Evolutionary conservation across 2,797 vertebrate species (phyloP).

Genomic region (Gadopsis bispinosus): DNA sequence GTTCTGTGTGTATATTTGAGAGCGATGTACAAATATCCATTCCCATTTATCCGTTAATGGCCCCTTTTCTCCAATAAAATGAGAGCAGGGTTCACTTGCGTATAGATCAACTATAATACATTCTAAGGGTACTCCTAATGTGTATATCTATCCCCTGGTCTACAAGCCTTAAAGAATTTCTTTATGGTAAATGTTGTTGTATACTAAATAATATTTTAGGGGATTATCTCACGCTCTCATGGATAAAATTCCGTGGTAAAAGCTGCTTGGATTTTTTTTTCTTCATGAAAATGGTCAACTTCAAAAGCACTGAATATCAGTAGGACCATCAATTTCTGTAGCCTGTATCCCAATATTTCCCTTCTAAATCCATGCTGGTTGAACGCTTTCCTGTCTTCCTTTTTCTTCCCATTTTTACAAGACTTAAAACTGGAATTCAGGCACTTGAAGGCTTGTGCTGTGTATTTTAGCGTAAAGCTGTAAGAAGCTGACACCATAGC

Average conservation of each 20-base stretch:
- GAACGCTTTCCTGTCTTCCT: neutral
- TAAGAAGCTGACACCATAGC: conserved; percentile 56
- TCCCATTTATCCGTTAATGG: conserved; percentile 26
- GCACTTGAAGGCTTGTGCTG: conserved; percentile 43
- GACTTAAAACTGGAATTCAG: conserved; percentile 48
- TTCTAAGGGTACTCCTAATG: neutral
- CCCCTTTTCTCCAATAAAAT: conserved; percentile 14
- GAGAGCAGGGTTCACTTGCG: conserved; percentile 4
- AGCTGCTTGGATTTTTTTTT: neutral
- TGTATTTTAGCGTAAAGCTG: conserved; percentile 61
- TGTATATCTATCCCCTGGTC: neutral
- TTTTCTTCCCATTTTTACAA: conserved; percentile 13
- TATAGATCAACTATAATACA: neutral
- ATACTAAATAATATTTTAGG: conserved; percentile 3
- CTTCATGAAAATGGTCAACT: neutral
- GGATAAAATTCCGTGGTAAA: neutral
- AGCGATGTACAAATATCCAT: conserved; percentile 34
- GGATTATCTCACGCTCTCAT: neutral
- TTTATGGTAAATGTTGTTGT: neutral
- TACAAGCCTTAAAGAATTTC: neutral
- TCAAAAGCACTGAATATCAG: conserved; percentile 1
- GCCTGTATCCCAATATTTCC: neutral
- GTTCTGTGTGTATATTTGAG: conserved; percentile 36
- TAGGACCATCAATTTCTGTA: neutral
- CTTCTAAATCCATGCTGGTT: conserved; percentile 11